Evolutionary conservation across 2,113 vertebrate species (phyloP), one percentile per base, ranked within the genome.

Genomic region (Neogobius melanostomus): DNA sequence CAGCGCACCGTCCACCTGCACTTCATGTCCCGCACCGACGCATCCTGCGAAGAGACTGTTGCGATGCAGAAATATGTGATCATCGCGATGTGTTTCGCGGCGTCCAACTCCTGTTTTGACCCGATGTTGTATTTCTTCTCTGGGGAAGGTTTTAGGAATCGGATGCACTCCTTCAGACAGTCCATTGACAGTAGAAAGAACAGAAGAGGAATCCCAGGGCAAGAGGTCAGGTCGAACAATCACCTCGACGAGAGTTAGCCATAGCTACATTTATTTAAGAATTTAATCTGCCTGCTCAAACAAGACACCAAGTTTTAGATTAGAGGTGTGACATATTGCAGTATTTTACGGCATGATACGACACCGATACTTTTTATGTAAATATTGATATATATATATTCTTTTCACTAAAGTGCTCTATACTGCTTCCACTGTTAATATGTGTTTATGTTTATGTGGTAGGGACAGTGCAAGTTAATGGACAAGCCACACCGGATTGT

Each of bases 111-210:
- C 21, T 99, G 97, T 86, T 97, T 99, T 11, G 96, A 99, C 68
- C 98, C 98, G 0, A 83, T 99, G 60, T 92, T 99, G 8, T 99
- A 99, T 63, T 99, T 98, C 85, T 99, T 99, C 87, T 97, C 97
- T 0, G 96, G 97, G 0, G 95, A 94, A 5, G 95, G 95, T 73
- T 99, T 98, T 84, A 93, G 96, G 36, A 91, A 75, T 74, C 94
- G 94, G 3, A 73, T 98, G 0, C 93, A 93, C 43, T 96, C 95
- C 0, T 82, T 97, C 48, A 92, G 90, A 70, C 49, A 7, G 0
- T 79, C 84, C 0, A 0, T 14, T 4, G 74, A 0, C 28, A 44
- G 42, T 15, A 61, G 10, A 45, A 9, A 8, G 36, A 15, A 7
- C 10, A 5, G 1, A 1, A 28, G 17, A 28, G 10, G 10, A 28